These are phyloP conservation scores for Dendroctonus valens DNA, from an alignment of 1,140 invertebrate genomes.

Conservation along the genomic window DNA sequence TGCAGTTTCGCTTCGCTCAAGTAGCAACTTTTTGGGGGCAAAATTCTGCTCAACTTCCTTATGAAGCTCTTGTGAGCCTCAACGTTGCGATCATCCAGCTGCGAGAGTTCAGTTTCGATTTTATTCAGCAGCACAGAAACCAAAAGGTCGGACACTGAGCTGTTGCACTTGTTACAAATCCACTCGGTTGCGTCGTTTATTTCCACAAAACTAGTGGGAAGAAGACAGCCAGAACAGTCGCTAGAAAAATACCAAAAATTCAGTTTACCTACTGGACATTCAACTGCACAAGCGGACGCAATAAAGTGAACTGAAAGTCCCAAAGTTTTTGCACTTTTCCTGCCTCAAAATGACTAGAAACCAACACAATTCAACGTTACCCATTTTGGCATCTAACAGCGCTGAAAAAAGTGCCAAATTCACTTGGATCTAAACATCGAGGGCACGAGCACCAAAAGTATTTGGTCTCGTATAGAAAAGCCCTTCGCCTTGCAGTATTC, in stretches of 20 bases:
- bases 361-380: constrained; percentile 44
- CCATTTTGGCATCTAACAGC: constrained; percentile 66
- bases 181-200: constrained; percentile 40
- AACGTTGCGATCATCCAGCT: constrained; percentile 62
- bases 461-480: constrained; percentile 71
- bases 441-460: constrained; percentile 73
- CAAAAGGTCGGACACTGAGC: constrained; percentile 51
- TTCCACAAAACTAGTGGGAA: constrained; percentile 55
- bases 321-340: background rate
- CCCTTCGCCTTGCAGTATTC: constrained; percentile 67
- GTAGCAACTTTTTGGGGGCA: constrained; percentile 70
- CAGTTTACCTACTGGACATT: background rate
- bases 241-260: constrained; percentile 49
- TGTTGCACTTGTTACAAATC: constrained; percentile 59
- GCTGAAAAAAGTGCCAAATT: constrained; percentile 71
- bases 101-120: constrained; percentile 61
- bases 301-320: background rate
- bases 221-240: constrained; percentile 55
- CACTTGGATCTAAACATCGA: constrained; percentile 71
- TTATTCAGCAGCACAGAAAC: constrained; percentile 61
- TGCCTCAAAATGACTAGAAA: background rate
- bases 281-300: background rate
- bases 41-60: constrained; percentile 57
- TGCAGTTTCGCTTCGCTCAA: constrained; percentile 70
- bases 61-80: constrained; percentile 61